Evolutionary conservation across 2,797 vertebrate species (phyloP), one percentile per base, ranked within the genome.

Genomic region (Tachyglossus aculeatus): DNA sequence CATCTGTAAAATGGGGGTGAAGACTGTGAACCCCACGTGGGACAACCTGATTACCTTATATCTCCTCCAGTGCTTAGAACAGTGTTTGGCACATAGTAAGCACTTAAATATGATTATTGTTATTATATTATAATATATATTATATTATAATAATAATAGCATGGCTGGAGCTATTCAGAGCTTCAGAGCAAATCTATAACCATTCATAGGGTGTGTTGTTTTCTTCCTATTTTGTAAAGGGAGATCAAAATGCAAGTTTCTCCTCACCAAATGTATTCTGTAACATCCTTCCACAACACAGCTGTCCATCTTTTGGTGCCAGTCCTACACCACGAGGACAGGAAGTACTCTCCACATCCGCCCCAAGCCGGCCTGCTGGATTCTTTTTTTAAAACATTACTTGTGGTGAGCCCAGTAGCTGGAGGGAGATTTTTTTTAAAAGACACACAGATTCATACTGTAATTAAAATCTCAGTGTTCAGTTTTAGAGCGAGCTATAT

Each of bases 301-400:
- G 77, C 75, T 77, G 81, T 71, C 40, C 50, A 16, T 10, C 24
- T 39, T 31, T 7, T 33, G 60, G 24, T 61, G 63, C 82, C 25
- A 55, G 53, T 60, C 71, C 61, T 32, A 63, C 34, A 69, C 66
- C 36, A 7, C 45, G 3, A 71, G 58, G 12, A 78, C 87, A 86
- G 88, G 91, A 90, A 88, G 19, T 33, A 2, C 4, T 83, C 44
- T 55, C 87, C 80, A 38, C 89, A 93, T 90, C 91, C 86, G 61
- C 75, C 82, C 45, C n/a, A 1, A 12, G 57, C 63, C 48, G 27
- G 66, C 56, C 66, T 27, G 57, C 74, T 74, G 53, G 0, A 36
- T 68, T 65, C 80, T 82, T 50, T 88, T 85, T 82, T 77, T 80
- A 24, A 77, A 84, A 22, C 74, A 18, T 5, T 3, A 1, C 74